phyloP scores from a whole-genome alignment of 2,888 invertebrate species.

The Trisateles emortualis region DNA sequence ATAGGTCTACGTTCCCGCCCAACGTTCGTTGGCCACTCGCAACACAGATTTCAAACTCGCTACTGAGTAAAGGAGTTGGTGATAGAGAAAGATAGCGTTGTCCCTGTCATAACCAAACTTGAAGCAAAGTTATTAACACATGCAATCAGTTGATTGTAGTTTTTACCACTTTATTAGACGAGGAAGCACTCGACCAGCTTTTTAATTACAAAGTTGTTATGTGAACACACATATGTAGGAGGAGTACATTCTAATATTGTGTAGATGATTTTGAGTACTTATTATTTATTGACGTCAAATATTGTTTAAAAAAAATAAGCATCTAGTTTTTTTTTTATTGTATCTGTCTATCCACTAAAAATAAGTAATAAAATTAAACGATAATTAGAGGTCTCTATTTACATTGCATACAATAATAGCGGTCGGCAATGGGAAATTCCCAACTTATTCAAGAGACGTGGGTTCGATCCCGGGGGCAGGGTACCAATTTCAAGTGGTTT shows the following conservation, averaged over 20 bases:
- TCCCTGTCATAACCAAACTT: conserved; percentile 63
- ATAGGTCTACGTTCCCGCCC: conserved; percentile 69
- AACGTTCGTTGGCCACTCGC: conserved; percentile 69
- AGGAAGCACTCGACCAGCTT: conserved; percentile 62
- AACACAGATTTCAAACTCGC: conserved; percentile 73
- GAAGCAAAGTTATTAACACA: conserved; percentile 71
- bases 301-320: no score
- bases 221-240: conserved; percentile 12
- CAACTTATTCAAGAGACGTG: no score
- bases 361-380: no score
- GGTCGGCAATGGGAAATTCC: no score
- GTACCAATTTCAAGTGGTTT: no score
- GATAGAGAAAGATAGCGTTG: conserved; percentile 32
- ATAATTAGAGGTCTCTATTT: no score
- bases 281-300: background rate
- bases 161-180: conserved; percentile 74
- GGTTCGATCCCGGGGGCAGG: no score
- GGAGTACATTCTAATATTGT: background rate
- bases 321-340: no score
- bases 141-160: conserved; percentile 82
- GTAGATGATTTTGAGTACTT: no score
- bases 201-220: conserved; percentile 67
- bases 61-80: conserved; percentile 56
- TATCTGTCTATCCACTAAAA: no score
- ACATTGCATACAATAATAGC: no score